These are phyloP conservation scores for Escarpia spicata DNA, from an alignment of 2,888 invertebrate genomes.

Conservation along the genomic window DNA sequence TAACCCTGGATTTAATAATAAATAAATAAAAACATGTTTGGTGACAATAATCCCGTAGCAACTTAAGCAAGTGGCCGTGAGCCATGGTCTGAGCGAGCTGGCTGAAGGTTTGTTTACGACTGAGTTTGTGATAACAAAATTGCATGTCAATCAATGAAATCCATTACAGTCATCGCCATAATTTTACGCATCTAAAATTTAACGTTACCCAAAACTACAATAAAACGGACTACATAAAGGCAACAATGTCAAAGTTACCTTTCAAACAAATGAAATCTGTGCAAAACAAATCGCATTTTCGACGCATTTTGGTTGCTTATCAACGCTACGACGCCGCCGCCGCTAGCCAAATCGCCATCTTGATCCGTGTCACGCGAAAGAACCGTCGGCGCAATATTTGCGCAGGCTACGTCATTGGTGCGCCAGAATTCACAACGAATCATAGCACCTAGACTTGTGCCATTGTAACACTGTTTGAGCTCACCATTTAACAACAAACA, in stretches of 20 bases:
- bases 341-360: constrained; percentile 16
- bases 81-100: too few species aligned
- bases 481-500: not conserved
- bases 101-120: too few species aligned
- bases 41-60: too few species aligned
- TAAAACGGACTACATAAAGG: not conserved
- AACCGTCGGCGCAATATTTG: constrained; percentile 3
- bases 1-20: too few species aligned
- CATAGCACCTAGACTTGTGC: not conserved
- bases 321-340: constrained; percentile 16
- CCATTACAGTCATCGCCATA: not conserved
- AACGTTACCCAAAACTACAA: not conserved
- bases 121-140: too few species aligned
- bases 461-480: not conserved
- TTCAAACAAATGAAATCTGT: not conserved
- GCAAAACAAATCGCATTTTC: not conserved
- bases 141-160: not conserved
- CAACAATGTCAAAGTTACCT: not conserved
- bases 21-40: too few species aligned
- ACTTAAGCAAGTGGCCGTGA: too few species aligned
- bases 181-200: not conserved
- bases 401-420: not conserved
- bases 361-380: constrained; percentile 12
- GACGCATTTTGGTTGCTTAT: constrained; percentile 16
- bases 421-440: not conserved